Percentiles rank a stretch among this genome's conserved stretches.
Conservation (phyloP, 2,113 vertebrate genomes). For the Andinoacara biseriatus region DNA sequence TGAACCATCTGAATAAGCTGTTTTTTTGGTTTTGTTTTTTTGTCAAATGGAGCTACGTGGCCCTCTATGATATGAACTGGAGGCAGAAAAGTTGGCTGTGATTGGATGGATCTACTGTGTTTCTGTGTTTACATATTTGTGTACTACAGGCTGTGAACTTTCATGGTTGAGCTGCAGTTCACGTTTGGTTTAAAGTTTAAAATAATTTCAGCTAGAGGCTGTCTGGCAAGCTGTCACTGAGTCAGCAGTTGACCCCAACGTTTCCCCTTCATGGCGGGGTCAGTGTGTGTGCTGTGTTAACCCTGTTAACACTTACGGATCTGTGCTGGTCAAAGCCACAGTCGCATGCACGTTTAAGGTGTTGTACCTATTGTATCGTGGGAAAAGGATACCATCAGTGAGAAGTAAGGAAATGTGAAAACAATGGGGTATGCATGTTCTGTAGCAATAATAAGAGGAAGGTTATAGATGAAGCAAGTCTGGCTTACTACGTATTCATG, state of each 20-base stretch:
- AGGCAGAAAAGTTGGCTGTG: not conserved
- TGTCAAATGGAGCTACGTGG: not conserved
- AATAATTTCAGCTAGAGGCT: slow-evolving; percentile 26
- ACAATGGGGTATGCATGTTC: not conserved
- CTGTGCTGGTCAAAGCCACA: not conserved
- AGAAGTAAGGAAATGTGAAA: slow-evolving; percentile 1
- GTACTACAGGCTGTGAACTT: not conserved
- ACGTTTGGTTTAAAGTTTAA: slow-evolving; percentile 23
- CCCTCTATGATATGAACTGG: too few relatives aligned
- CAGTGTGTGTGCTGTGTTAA: not conserved
- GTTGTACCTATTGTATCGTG: not conserved
- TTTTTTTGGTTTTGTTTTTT: not conserved
- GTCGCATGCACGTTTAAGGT: not conserved
- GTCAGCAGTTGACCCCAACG: slow-evolving; percentile 30
- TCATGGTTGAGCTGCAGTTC: slow-evolving; percentile 36
- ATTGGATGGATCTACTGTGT: not conserved
- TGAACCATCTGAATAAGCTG: slow-evolving; percentile 47
- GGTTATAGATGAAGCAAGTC: not conserved
- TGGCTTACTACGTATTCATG: not conserved
- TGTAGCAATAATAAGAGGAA: not conserved
- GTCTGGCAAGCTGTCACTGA: slow-evolving; percentile 30
- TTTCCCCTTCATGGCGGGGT: not conserved
- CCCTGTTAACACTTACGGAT: not conserved
- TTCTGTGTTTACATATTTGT: not conserved
- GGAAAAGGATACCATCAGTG: not conserved